phyloP scores from a whole-genome alignment of 2,888 invertebrate genomes.

The Empis stercorea region DNA sequence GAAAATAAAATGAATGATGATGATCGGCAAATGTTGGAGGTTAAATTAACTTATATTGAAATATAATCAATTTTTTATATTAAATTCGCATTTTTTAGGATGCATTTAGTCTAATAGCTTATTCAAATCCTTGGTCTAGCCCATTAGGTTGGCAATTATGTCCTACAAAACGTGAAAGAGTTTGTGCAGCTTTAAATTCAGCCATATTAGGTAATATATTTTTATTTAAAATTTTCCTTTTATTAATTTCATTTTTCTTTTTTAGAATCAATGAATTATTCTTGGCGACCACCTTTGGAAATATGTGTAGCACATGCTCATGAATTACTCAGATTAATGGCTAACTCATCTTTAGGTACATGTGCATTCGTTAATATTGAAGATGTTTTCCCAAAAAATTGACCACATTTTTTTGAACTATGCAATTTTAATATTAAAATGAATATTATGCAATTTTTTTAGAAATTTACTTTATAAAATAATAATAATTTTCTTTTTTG shows the following conservation, averaged over 20 bases:
- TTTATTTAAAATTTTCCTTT: conserved; percentile 3
- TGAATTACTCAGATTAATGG: conserved; percentile 80
- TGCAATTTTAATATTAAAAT: too few relatives aligned
- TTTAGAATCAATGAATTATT: conserved; percentile 82
- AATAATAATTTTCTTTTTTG: too few relatives aligned
- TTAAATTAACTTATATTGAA: too few relatives aligned
- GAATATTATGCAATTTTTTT: too few relatives aligned
- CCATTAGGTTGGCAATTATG: conserved; percentile 93
- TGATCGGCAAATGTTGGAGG: conserved; percentile 87
- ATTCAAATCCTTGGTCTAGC: conserved; percentile 95
- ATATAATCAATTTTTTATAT: too few relatives aligned
- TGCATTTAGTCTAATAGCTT: conserved; percentile 94
- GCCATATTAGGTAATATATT: conserved; percentile 88
- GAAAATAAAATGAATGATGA: conserved; percentile 64
- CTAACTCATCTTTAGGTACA: conserved; percentile 76
- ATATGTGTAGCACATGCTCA: conserved; percentile 83
- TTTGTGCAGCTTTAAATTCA: conserved; percentile 92
- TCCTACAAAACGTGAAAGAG: conserved; percentile 85
- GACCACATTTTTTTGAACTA: conserved; percentile 20
- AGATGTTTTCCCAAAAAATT: conserved; percentile 50
- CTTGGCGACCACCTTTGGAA: conserved; percentile 84
- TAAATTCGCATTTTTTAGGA: conserved; percentile 47
- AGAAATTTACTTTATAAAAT: too few relatives aligned
- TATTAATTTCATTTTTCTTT: conserved; percentile 3
- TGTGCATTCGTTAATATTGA: conserved; percentile 91